These are phyloP conservation scores for Crotalus helleri DNA, from an alignment of 2,113 vertebrate species.

Conservation along the genomic window DNA sequence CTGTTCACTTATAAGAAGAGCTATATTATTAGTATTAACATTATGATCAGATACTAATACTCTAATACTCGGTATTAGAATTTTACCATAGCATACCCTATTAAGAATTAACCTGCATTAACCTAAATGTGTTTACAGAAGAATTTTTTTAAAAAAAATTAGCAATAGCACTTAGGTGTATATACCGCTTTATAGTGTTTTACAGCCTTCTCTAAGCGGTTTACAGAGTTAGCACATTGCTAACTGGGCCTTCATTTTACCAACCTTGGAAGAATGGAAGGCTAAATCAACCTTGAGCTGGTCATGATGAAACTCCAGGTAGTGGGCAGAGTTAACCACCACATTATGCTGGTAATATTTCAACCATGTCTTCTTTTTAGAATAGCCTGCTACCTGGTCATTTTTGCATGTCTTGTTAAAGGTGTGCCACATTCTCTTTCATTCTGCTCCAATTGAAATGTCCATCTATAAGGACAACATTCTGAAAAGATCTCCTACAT, in stretches of 20 bases:
- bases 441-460: not conserved
- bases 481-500: not conserved
- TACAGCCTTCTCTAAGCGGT: too few species aligned
- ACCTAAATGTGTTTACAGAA: not conserved
- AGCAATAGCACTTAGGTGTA: too few species aligned
- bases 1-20: not conserved
- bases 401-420: not conserved
- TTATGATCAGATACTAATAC: not conserved
- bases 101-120: not conserved
- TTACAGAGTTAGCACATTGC: too few species aligned
- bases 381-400: too few species aligned
- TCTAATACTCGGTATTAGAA: not conserved
- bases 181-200: too few species aligned
- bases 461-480: not conserved
- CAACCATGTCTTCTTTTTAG: not conserved
- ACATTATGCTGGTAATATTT: not conserved
- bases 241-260: too few species aligned
- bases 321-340: not conserved
- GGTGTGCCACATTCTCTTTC: not conserved
- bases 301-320: too few species aligned
- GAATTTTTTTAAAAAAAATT: not conserved
- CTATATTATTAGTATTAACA: conserved; percentile 5
- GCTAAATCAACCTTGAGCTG: too few species aligned
- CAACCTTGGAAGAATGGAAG: too few species aligned
- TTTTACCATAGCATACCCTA: not conserved